Conservation (phyloP, 2,113 vertebrate genomes). For the Xenus cinereus region DNA sequence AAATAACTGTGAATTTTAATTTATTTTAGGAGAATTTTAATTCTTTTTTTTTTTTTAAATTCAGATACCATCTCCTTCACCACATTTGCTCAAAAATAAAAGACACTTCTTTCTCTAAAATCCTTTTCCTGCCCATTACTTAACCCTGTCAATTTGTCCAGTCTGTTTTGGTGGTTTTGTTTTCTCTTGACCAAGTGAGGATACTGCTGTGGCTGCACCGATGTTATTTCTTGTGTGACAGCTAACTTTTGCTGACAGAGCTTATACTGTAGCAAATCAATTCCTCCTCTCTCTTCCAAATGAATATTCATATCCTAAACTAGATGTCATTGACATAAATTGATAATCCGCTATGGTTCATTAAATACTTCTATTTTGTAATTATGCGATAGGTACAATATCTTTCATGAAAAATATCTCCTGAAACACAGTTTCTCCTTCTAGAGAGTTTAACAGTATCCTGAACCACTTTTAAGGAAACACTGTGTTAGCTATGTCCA, state of each 20-base stretch:
- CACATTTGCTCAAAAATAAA: neutral
- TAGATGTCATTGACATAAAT: neutral
- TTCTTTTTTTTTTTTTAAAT: neutral
- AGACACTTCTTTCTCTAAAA: neutral
- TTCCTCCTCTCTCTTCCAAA: neutral
- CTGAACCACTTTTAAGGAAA: neutral
- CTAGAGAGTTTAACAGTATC: neutral
- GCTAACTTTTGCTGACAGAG: neutral
- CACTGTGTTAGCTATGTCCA: neutral
- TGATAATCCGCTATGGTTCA: neutral
- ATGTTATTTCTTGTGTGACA: neutral
- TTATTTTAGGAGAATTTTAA: neutral
- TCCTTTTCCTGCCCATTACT: neutral
- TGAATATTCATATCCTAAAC: neutral
- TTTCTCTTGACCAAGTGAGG: neutral
- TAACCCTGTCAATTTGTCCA: neutral
- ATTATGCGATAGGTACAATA: neutral
- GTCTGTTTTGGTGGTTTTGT: neutral
- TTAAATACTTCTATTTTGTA: neutral
- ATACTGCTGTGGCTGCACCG: neutral
- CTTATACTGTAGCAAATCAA: neutral
- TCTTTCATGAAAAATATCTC: neutral
- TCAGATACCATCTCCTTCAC: neutral
- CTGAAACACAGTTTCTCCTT: neutral
- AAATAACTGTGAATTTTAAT: neutral